Conservation (phyloP, 2,888 invertebrate genomes). For the Tillus elongatus region DNA sequence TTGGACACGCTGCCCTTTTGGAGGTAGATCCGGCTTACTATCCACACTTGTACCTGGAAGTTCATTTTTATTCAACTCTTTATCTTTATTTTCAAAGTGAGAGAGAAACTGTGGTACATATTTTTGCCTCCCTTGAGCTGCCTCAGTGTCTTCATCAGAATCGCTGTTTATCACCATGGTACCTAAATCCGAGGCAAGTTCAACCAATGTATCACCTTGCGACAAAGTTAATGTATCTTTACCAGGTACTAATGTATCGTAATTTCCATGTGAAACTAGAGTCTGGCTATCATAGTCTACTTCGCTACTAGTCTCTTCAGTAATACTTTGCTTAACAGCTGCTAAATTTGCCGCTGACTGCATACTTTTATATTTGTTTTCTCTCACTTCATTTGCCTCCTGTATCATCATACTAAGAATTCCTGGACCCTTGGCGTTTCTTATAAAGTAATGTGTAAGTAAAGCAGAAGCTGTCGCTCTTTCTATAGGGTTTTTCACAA, state of each 20-base stretch:
- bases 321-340: slow-evolving; percentile 36
- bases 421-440: slow-evolving; percentile 71
- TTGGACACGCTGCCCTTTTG: slow-evolving; percentile 49
- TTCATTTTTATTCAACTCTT: slow-evolving; percentile 35
- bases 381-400: slow-evolving; percentile 87
- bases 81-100: slow-evolving; percentile 83
- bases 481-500: slow-evolving; percentile 92
- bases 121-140: slow-evolving; percentile 70
- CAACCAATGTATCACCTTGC: slow-evolving; percentile 49
- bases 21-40: slow-evolving; percentile 29
- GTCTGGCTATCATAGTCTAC: slow-evolving; percentile 59
- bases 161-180: slow-evolving; percentile 95
- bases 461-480: slow-evolving; percentile 84
- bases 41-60: slow-evolving; percentile 33
- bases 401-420: slow-evolving; percentile 86
- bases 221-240: slow-evolving; percentile 57
- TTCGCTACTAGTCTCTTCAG: slow-evolving; percentile 44
- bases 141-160: slow-evolving; percentile 79
- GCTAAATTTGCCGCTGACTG: slow-evolving; percentile 43
- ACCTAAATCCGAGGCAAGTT: slow-evolving; percentile 74
- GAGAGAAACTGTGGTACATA: slow-evolving; percentile 90
- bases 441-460: slow-evolving; percentile 85
- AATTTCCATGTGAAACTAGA: slow-evolving; percentile 62
- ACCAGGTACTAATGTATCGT: slow-evolving; percentile 59
- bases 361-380: slow-evolving; percentile 62